Evolutionary conservation across 2,797 vertebrate genomes (phyloP), one percentile per base, ranked within the genome.

Genomic region (Heterohyrax brucei): DNA sequence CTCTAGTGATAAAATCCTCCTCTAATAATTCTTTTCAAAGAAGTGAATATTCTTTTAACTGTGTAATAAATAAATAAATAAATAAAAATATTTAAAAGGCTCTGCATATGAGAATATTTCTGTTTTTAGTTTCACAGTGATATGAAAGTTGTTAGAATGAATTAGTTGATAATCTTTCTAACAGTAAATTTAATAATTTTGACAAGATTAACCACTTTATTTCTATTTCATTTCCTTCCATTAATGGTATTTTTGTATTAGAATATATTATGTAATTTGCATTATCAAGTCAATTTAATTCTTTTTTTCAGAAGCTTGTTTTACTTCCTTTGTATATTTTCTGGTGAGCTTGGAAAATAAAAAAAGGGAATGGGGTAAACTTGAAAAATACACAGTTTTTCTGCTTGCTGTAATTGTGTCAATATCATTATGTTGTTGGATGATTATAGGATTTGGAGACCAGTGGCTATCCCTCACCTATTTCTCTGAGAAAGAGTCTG

Each of bases 371-470:
- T 30, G 33, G 48, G 80, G 24, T 19, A 39, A 64, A 64, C 18
- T 94, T 91, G 68, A 19, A 85, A 96, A 94, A 80, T 86, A 73
- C 68, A 59, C 8, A 77, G 19, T 14, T 14, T 76, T 73, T 94
- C 82, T 79, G 28, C 95, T 72, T 85, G 91, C 90, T 92, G 70
- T 87, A 7, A 97, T 66, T 94, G 73, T 98, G 93, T 98, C 97
- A 96, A 83, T 95, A 94, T 97, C 95, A 96, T 80, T 78, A 94
- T 98, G 80, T 98, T 98, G 86, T 98, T 99, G 98, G 86, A 98
- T 98, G 97, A 97, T 99, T 99, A 7, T 98, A 98, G 98, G 98
- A 97, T 89, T 92, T 98, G 98, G 98, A 98, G 33, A 64, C 93
- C 98, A 95, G 19, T 87, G 98, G 97, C 96, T 97, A 70, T 93